Percentiles rank a stretch among this genome's conserved stretches.
Conservation (phyloP, 2,113 vertebrate species). For the Cryptotis parvus region DNA sequence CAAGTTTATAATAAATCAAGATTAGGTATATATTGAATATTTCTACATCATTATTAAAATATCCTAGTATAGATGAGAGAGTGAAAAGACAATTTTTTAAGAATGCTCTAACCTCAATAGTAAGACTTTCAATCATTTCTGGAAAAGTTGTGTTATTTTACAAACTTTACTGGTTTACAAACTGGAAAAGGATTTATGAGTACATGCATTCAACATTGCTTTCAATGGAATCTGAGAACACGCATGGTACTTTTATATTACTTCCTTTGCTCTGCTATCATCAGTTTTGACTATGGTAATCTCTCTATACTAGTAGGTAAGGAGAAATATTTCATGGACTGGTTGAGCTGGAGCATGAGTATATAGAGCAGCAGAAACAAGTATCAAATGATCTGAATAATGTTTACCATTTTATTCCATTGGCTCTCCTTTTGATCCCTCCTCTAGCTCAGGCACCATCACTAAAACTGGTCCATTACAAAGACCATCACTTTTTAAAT, state of each 20-base stretch:
- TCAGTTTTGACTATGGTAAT: not conserved
- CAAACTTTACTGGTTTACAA: conserved; percentile 7
- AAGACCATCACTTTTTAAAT: not conserved
- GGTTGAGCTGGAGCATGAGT: not conserved
- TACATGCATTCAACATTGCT: conserved; percentile 6
- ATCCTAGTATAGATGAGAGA: conserved; percentile 70
- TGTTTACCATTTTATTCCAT: not conserved
- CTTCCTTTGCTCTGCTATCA: not conserved
- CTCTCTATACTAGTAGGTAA: not conserved
- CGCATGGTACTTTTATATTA: not conserved
- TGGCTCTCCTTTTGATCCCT: not conserved
- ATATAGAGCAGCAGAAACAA: conserved; percentile 48
- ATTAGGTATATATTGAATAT: conserved; percentile 60
- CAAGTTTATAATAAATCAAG: conserved; percentile 44
- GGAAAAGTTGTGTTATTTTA: conserved; percentile 52
- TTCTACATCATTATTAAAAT: conserved; percentile 57
- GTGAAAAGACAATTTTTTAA: conserved; percentile 63
- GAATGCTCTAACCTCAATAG: not conserved
- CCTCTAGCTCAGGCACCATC: not conserved
- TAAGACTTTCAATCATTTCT: conserved; percentile 62
- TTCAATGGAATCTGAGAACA: conserved; percentile 42
- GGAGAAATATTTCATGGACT: not conserved
- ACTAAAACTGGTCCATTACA: not conserved
- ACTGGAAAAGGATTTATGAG: not conserved
- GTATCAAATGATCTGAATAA: not conserved